Evolutionary conservation across 2,113 vertebrate genomes (phyloP), one percentile per base, ranked within the genome.

Genomic region (Naja naja): DNA sequence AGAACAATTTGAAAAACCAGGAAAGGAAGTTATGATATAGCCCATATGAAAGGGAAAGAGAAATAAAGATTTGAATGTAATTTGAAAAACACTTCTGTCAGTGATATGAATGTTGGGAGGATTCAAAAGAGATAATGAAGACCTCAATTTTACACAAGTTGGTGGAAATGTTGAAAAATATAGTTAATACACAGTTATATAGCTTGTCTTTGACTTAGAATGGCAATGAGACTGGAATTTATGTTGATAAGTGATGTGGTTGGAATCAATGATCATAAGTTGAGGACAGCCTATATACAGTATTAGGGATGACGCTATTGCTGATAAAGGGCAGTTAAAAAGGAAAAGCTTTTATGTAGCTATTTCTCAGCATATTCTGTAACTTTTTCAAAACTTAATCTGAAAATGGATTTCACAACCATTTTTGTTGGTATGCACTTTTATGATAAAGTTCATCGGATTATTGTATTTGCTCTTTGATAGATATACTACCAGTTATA

Each of bases 401-500:
- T 89, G 54, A 69, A n/a, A 39, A 0, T 1, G 3, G 4, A 22
- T 85, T 55, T n/a, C 16, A 16, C 49, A 94, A 89, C 81, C 90
- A 74, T 86, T 89, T n/a, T 20, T 88, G 85, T 16, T 94, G 81
- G 85, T 25, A 94, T 88, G 56, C 9, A 47, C 64, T 0, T 0
- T 95, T 91, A 92, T 64, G 34, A 87, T 55, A 92, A 95, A 90
- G 55, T 85, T 94, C 45, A 87, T 30, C 47, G 58, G 88, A 93
- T 93, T 89, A 60, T 64, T 89, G 89, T 81, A 88, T 89, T 74
- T 93, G 56, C 45, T 55, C 85, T 54, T 87, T 7, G 22, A 92
- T 8, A 91, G 18, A 94, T 95, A 94, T 91, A 94, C 89, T 74
- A 94, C 4, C 85, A 60, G 27, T 92, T 20, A 87, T 89, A 94